Percentiles rank a stretch among this genome's conserved stretches.
Conservation (phyloP, 2,888 invertebrate species). For the Stenoptilia bipunctidactyla region DNA sequence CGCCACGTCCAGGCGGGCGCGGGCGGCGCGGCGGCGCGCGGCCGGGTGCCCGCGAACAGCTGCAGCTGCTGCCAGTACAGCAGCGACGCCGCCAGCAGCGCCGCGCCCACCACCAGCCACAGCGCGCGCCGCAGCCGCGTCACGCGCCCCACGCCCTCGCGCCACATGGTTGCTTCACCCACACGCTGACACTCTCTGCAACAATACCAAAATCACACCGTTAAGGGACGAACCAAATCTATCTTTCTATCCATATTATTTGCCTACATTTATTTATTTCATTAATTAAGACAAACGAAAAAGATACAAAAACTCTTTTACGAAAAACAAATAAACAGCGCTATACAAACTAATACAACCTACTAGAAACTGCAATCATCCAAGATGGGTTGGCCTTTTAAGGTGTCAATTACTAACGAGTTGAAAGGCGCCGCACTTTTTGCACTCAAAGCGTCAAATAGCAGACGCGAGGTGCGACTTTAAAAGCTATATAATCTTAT, state of each 20-base stretch:
- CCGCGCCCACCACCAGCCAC: slow-evolving; percentile 64
- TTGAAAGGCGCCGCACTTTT: too few species aligned
- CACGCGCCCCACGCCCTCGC: slow-evolving; percentile 25
- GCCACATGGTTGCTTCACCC: background rate
- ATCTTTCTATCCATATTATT: background rate
- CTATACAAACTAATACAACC: too few species aligned
- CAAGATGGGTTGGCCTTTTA: too few species aligned
- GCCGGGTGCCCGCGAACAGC: slow-evolving; percentile 44
- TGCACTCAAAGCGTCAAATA: too few species aligned
- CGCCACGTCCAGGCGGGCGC: slow-evolving; percentile 82
- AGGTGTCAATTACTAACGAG: too few species aligned
- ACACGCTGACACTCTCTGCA: background rate
- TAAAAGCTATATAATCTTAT: too few species aligned
- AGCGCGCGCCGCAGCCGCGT: slow-evolving; percentile 69
- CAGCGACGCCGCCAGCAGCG: slow-evolving; percentile 68
- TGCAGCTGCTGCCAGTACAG: slow-evolving; percentile 74
- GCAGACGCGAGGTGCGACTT: too few species aligned
- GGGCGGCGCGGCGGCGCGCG: slow-evolving; percentile 52
- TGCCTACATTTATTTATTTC: background rate
- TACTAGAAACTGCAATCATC: too few species aligned
- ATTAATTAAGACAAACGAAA: too few species aligned
- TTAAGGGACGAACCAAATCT: background rate
- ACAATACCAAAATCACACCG: background rate
- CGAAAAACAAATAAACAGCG: too few species aligned
- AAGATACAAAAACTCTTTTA: too few species aligned